Conservation (phyloP, 2,797 vertebrate genomes). For the Telmatherina bonti region DNA sequence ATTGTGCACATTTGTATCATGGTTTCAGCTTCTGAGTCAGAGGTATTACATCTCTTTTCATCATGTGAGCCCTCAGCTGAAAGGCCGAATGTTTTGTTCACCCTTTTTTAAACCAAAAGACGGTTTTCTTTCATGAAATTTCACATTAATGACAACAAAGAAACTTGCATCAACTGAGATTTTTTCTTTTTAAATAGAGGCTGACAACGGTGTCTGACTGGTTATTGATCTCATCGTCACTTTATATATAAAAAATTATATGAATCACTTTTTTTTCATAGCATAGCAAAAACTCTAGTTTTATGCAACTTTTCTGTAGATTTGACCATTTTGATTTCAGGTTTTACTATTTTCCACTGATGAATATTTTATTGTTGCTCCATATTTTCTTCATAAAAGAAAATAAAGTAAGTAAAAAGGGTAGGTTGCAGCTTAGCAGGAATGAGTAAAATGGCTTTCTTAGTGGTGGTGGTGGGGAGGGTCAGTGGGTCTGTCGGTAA, state of each 20-base stretch:
- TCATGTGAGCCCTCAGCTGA: constrained; percentile 1
- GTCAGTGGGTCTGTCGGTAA: constrained; percentile 15
- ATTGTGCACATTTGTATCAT: background rate
- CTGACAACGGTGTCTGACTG: constrained; percentile 11
- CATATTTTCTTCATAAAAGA: constrained; percentile 44
- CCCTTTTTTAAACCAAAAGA: background rate
- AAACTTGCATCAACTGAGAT: background rate
- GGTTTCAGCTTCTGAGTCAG: background rate
- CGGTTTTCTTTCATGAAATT: background rate
- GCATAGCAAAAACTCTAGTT: constrained; percentile 5
- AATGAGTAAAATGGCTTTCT: constrained; percentile 14
- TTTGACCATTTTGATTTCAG: constrained; percentile 53
- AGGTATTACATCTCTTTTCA: constrained; percentile 11
- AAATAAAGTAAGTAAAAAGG: constrained; percentile 26
- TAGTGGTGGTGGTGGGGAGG: constrained; percentile 1
- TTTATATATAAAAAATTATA: background rate
- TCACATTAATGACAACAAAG: background rate
- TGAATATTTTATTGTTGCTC: constrained; percentile 47
- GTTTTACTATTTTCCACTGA: constrained; percentile 44
- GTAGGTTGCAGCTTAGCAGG: constrained; percentile 14
- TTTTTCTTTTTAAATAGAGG: background rate
- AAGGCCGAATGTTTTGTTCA: background rate
- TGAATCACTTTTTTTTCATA: constrained; percentile 9
- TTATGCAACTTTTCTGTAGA: constrained; percentile 22
- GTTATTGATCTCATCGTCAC: constrained; percentile 8